phyloP scores from a whole-genome alignment of 1,140 invertebrate species.

The Orius insidiosus region DNA sequence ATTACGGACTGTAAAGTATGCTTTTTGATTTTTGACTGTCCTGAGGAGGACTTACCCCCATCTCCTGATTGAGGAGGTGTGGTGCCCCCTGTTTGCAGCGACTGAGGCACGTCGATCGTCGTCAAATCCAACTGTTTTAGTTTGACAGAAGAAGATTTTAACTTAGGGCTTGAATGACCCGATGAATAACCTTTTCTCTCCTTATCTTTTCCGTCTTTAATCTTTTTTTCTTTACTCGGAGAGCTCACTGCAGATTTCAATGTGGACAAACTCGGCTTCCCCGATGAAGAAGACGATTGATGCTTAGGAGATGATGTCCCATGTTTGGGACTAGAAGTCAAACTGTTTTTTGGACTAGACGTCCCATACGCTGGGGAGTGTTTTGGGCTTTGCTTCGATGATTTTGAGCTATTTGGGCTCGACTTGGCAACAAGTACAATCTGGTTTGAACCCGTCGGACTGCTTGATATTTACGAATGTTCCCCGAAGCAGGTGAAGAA shows the following conservation, averaged over 20 bases:
- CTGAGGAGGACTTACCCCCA: conserved; percentile 22
- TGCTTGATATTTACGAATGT: conserved; percentile 47
- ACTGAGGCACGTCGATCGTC: conserved; percentile 11
- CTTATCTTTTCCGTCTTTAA: conserved; percentile 34
- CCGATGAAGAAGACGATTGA: conserved; percentile 42
- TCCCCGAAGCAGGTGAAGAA: conserved; percentile 38
- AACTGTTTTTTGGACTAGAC: conserved; percentile 20
- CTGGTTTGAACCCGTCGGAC: conserved; percentile 40
- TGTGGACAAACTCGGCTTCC: conserved; percentile 75
- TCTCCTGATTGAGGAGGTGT: conserved; percentile 16
- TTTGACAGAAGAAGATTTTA: conserved; percentile 43
- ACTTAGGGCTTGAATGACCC: conserved; percentile 41
- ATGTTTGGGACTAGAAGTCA: conserved; percentile 44
- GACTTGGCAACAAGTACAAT: conserved; percentile 30
- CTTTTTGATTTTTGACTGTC: conserved; percentile 46
- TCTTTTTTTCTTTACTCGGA: conserved; percentile 29
- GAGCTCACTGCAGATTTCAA: conserved; percentile 60
- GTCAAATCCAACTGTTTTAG: conserved; percentile 46
- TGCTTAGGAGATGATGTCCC: conserved; percentile 59
- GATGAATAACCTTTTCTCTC: conserved; percentile 39
- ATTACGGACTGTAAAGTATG: conserved; percentile 68
- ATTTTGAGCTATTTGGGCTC: conserved; percentile 37
- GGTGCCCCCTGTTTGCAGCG: conserved; percentile 17
- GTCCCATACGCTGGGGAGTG: conserved; percentile 32
- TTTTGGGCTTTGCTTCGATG: conserved; percentile 44